Evolutionary conservation across 2,888 invertebrate genomes (phyloP), one percentile per base, ranked within the genome.

Genomic region (Bugulina stolonifera): DNA sequence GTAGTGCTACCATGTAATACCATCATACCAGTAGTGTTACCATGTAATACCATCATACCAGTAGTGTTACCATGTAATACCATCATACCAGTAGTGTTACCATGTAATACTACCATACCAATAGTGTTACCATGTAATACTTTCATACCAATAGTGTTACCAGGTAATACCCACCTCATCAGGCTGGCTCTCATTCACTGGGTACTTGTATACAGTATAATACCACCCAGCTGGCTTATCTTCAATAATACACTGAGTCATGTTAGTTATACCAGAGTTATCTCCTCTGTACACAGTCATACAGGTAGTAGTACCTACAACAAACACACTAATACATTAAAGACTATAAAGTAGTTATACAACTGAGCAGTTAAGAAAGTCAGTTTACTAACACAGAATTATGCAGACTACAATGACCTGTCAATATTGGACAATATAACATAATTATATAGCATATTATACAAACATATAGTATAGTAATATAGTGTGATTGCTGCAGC

Each of bases 161-260:
- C 43, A 43, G 5, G 43, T 18, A 43, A 43, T 18, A 43, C 32
- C 22, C 32, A 64, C 64, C 64, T 64, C 64, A 64, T 64, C 64
- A 25, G 64, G 64, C n/a, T 64, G 64, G 32, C 64, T 64, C 29
- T 32, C 10, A 34, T 64, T 64, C 5, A n/a, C 64, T 64, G 64
- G 64, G 32, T 64, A 32, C 32, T 27, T 32, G n/a, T 64, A 64
- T 3, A 64, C 32, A 18, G 18, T 18, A n/a, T 64, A 64, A 64
- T 25, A 64, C 64, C 64, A 64, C 14, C 64, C 64, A 32, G 64
- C 64, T 14, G 64, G 64, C 2, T 29, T 27, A 32, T 64, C 64
- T 25, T 25, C 18, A 14, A 32, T 64, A 2, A 14, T 10, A 64
- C 64, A 64, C 10, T 22, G 27, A 29, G 64, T 14, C 10, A 64